Conservation (phyloP, 1,140 invertebrate genomes). For the Sycophaga agraensis region DNA sequence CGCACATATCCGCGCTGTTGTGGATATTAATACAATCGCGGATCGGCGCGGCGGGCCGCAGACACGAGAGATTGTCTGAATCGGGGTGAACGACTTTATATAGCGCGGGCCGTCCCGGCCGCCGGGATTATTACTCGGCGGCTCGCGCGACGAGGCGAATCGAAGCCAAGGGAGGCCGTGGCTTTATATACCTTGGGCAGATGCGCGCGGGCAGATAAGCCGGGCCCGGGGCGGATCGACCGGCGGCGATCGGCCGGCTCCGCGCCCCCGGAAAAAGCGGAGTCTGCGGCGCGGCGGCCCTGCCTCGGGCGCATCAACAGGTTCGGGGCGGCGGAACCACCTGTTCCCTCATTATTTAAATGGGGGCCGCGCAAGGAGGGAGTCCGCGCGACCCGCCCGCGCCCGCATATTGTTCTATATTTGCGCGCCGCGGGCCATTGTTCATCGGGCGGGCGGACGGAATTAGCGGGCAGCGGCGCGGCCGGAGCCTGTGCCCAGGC, state of each 20-base stretch:
- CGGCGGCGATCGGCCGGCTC: background rate
- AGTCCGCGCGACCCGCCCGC: no score
- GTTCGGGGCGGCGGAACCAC: constrained; percentile 5
- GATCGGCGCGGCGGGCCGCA: constrained; percentile 54
- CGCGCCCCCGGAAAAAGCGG: background rate
- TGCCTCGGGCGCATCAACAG: constrained; percentile 11
- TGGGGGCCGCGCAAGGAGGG: no score
- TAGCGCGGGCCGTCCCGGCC: constrained; percentile 38
- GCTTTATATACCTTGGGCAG: no score
- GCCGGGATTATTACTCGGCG: background rate
- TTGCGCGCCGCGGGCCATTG: no score
- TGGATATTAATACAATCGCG: constrained; percentile 61
- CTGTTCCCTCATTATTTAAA: background rate
- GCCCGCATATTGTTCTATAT: no score
- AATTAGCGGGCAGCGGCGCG: background rate
- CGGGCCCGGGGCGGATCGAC: background rate
- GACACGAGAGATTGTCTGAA: constrained; percentile 60
- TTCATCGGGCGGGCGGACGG: no score
- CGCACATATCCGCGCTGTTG: constrained; percentile 53
- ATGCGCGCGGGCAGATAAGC: no score
- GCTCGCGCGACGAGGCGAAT: background rate
- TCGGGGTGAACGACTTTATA: constrained; percentile 61
- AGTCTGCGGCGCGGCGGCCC: no score
- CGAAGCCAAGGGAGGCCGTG: no score
- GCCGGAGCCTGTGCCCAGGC: no score